Conservation (phyloP, 2,888 invertebrate genomes). For the Rhodophaea formosa region DNA sequence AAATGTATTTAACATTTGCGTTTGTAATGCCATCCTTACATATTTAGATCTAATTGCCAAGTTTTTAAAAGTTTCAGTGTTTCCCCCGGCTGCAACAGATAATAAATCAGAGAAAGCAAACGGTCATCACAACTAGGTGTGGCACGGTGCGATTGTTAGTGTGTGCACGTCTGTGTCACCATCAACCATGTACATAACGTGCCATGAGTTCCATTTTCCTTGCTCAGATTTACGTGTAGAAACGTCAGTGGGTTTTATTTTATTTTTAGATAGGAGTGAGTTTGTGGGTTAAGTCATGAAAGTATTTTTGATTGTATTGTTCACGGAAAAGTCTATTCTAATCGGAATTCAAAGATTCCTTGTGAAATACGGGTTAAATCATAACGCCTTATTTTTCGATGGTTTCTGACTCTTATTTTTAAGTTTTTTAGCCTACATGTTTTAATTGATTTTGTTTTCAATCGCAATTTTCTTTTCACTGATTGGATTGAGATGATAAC, state of each 20-base stretch:
- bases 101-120: constrained; percentile 69
- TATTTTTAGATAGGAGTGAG: background rate
- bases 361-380: too few species aligned
- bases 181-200: constrained; percentile 34
- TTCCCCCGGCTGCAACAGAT: constrained; percentile 38
- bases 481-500: too few species aligned
- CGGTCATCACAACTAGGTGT: constrained; percentile 77
- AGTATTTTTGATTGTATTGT: too few species aligned
- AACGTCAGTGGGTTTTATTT: constrained; percentile 1
- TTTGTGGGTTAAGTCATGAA: too few species aligned
- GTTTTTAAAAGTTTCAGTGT: background rate
- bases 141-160: constrained; percentile 66
- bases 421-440: too few species aligned
- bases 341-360: too few species aligned
- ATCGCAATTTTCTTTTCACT: too few species aligned
- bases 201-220: constrained; percentile 2
- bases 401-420: too few species aligned
- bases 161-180: constrained; percentile 52
- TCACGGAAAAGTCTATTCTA: too few species aligned
- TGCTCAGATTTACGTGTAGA: background rate
- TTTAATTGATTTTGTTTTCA: background rate
- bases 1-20: background rate
- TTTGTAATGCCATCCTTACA: background rate
- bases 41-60: background rate
- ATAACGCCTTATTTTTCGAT: too few species aligned